These are phyloP conservation scores for Dicaeum eximium DNA, from an alignment of 2,113 vertebrate genomes.

Conservation along the genomic window DNA sequence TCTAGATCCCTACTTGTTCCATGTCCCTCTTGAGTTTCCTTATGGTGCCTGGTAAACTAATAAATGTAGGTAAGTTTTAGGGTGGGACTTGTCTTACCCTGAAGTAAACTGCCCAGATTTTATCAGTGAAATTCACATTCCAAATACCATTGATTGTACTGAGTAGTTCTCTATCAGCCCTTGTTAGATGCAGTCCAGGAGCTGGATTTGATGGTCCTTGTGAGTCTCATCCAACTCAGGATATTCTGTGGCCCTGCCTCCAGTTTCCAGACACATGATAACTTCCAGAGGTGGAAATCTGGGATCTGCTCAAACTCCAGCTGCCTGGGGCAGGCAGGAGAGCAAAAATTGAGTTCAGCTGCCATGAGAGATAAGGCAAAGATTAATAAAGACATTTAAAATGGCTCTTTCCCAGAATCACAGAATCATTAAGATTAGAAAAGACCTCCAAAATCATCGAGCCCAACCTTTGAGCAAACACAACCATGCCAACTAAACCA, in stretches of 20 bases:
- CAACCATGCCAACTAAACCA: not conserved
- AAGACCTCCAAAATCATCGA: not conserved
- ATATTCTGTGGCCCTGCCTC: not conserved
- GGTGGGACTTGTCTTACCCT: not conserved
- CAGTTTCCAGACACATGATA: not conserved
- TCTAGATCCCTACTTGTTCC: not conserved
- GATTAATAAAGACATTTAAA: not conserved
- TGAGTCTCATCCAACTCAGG: not conserved
- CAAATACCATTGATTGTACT: not conserved
- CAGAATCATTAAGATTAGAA: not conserved
- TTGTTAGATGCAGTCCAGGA: not conserved
- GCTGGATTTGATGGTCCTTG: not conserved
- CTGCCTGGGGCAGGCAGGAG: not conserved
- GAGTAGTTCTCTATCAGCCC: not conserved
- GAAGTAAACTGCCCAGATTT: not conserved
- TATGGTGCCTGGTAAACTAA: not conserved
- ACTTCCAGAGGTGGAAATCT: not conserved
- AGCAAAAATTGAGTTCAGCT: not conserved
- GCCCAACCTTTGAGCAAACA: not conserved
- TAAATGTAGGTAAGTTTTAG: not conserved
- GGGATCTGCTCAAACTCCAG: not conserved
- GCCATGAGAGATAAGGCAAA: fast-evolving
- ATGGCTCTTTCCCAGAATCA: not conserved
- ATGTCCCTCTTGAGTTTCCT: not conserved
- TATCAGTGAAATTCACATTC: not conserved